Evolutionary conservation across 1,140 invertebrate genomes (phyloP).

Genomic region (Drosophila littoralis): DNA sequence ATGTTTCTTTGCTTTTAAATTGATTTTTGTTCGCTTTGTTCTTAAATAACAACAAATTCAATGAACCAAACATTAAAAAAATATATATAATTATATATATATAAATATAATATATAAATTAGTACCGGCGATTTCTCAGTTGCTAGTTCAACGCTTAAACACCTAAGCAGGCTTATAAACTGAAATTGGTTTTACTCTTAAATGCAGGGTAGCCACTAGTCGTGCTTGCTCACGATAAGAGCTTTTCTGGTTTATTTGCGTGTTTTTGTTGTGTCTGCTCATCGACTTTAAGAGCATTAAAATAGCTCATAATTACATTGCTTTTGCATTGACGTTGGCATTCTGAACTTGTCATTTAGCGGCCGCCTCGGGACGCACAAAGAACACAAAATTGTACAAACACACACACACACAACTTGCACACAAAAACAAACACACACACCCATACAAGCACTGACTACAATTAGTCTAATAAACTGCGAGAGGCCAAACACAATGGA

Average conservation of each 20-base stretch:
- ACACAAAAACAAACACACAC: constrained; percentile 19
- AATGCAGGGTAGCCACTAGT: background rate
- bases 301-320: constrained; percentile 77
- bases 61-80: no score
- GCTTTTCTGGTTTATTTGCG: constrained; percentile 19
- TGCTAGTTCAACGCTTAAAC: no score
- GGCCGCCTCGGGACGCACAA: constrained; percentile 52
- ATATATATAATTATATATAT: no score
- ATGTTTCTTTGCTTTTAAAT: no score
- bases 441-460: constrained; percentile 13
- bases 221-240: background rate
- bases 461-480: constrained; percentile 77
- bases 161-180: no score
- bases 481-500: constrained; percentile 43
- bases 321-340: constrained; percentile 52
- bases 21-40: no score
- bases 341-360: constrained; percentile 74
- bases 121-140: no score
- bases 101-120: no score
- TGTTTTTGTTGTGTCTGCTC: constrained; percentile 21
- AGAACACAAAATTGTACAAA: constrained; percentile 43
- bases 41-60: no score
- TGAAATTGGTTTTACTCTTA: background rate
- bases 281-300: constrained; percentile 75
- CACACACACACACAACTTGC: constrained; percentile 19